A percentile compares a stretch with the other conserved stretches of the same genome.
phyloP scores from a whole-genome alignment of 2,113 vertebrate genomes.

The Python bivittatus region DNA sequence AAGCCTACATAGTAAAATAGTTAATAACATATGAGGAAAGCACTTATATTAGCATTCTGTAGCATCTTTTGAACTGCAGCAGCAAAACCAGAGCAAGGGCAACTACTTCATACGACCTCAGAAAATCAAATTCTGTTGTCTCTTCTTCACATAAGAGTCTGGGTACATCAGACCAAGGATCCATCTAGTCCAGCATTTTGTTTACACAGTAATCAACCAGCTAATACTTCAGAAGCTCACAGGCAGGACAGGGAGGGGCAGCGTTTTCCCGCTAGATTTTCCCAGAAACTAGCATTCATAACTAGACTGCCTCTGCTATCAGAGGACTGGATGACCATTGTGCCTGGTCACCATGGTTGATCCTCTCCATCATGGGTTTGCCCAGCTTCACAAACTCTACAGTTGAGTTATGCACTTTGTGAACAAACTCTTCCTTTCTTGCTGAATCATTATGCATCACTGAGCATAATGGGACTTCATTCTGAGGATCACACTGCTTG shows the following conservation, averaged over 20 bases:
- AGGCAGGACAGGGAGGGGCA: no score
- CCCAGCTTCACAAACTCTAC: no score
- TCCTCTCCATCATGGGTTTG: no score
- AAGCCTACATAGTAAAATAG: slow-evolving; percentile 21
- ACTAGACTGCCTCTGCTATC: not conserved
- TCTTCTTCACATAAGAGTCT: not conserved
- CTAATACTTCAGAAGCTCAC: not conserved
- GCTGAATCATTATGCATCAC: not conserved
- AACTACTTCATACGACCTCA: not conserved
- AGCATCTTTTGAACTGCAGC: not conserved
- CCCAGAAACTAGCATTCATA: not conserved
- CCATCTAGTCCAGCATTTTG: not conserved
- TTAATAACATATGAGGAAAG: slow-evolving; percentile 7
- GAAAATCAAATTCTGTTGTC: not conserved
- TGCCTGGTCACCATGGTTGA: no score
- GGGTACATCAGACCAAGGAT: not conserved
- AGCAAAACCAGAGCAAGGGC: not conserved
- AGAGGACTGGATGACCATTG: not conserved
- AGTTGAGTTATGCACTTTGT: not conserved
- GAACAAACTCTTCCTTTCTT: not conserved
- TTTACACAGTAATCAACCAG: not conserved
- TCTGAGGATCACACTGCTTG: not conserved
- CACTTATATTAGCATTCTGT: slow-evolving; percentile 3
- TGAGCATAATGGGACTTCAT: not conserved
- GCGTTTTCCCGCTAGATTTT: not conserved